These are phyloP conservation scores for Esox niger DNA, from an alignment of 2,113 vertebrate species.

Conservation along the genomic window DNA sequence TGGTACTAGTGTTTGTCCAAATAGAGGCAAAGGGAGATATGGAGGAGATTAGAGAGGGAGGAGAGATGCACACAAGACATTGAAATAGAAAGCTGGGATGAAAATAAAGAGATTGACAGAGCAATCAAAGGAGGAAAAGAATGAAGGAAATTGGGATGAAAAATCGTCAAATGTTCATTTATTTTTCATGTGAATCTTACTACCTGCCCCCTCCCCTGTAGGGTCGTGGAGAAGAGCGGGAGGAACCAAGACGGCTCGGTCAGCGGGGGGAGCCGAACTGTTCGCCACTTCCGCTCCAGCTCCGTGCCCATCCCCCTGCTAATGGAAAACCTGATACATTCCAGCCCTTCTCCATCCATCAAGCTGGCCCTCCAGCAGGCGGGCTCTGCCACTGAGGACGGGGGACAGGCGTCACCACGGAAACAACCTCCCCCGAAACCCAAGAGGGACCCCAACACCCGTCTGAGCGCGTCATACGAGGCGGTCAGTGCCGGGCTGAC, in stretches of 20 bases:
- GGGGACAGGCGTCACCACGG: constrained; percentile 82
- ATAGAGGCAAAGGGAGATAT: no score
- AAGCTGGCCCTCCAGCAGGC: constrained; percentile 82
- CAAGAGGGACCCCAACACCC: constrained; percentile 93
- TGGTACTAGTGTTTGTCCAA: not conserved
- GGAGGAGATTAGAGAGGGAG: no score
- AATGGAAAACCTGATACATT: constrained; percentile 77
- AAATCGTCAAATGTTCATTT: not conserved
- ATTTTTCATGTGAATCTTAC: not conserved
- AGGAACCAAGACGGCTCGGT: constrained; percentile 68
- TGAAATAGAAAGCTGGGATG: no score
- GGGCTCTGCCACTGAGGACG: constrained; percentile 78
- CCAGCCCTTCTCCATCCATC: constrained; percentile 70
- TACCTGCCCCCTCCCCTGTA: constrained; percentile 52
- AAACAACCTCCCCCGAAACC: constrained; percentile 98
- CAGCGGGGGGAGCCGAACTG: constrained; percentile 60
- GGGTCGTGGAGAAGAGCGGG: constrained; percentile 76
- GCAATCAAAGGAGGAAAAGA: no score
- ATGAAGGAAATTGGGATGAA: no score
- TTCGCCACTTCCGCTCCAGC: constrained; percentile 79
- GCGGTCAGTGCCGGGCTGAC: constrained; percentile 88
- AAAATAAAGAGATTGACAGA: no score
- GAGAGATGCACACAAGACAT: no score
- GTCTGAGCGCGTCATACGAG: constrained; percentile 94
- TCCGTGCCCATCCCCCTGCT: constrained; percentile 75